These are phyloP conservation scores for Cremastobaeus sp. DNA, from an alignment of 2,888 invertebrate species.

Conservation along the genomic window DNA sequence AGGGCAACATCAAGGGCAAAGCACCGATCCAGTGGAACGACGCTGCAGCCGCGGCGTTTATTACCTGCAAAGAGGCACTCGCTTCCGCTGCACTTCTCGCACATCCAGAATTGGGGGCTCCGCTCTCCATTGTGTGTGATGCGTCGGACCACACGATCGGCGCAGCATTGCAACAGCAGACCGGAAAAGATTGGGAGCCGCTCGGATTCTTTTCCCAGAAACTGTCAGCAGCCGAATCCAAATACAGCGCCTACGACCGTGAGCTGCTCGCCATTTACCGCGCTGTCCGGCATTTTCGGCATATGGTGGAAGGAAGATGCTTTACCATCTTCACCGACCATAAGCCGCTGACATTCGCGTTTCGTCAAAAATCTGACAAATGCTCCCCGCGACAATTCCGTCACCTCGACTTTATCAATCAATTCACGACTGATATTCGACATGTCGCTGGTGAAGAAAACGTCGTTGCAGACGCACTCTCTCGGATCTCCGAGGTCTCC, in stretches of 20 bases:
- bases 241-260: slow-evolving; percentile 20
- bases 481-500: slow-evolving; percentile 4
- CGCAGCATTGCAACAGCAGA: slow-evolving; percentile 1
- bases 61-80: background rate
- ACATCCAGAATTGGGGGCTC: background rate
- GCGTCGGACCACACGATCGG: slow-evolving; percentile 5
- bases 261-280: slow-evolving; percentile 15
- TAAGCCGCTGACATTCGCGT: slow-evolving; percentile 1
- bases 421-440: slow-evolving; percentile 45
- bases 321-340: slow-evolving; percentile 16
- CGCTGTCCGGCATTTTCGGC: slow-evolving; percentile 28
- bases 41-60: background rate
- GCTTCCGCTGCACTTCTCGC: slow-evolving; percentile 4
- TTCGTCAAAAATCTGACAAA: background rate
- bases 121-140: slow-evolving; percentile 9
- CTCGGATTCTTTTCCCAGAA: slow-evolving; percentile 19
- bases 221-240: slow-evolving; percentile 11
- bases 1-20: slow-evolving; percentile 1
- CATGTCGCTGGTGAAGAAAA: slow-evolving; percentile 38
- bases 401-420: slow-evolving; percentile 39
- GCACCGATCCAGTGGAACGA: slow-evolving; percentile 1
- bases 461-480: slow-evolving; percentile 26
- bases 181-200: background rate
- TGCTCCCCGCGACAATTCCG: slow-evolving; percentile 43
- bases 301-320: slow-evolving; percentile 32